Evolutionary conservation across 2,888 invertebrate species (phyloP), one percentile per base, ranked within the genome.

Genomic region (Neelides folsomi): DNA sequence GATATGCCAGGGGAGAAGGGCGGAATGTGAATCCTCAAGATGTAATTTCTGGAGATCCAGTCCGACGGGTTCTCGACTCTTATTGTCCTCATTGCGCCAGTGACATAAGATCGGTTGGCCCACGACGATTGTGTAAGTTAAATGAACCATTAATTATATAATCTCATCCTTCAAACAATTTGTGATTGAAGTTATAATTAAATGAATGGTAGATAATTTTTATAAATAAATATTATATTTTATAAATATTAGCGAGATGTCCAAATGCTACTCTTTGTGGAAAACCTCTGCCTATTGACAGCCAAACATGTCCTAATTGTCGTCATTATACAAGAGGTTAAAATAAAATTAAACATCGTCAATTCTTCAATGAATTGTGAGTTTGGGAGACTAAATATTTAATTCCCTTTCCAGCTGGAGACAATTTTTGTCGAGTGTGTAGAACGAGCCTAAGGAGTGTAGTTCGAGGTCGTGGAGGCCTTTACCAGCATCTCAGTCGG

Each of bases 61-160:
- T 55, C 39, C 53, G 64, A 38, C 51, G 58, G 19, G 62, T 62
- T 3, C 13, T 59, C 44, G 64, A 64, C 41, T 56, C 60, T 2
- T 62, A 64, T 41, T 64, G 64, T 45, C 63, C 63, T 40, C 58
- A 56, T 39, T 64, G 63, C 55, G 63, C 63, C 27, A 62, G 60
- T 13, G 62, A 64, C 40, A 62, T 64, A 45, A 48, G 63, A 50
- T 54, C 62, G 41, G 55, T 58, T n/a, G 60, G 59, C 13, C 62
- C 62, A 7, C 52, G 63, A 47, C 42, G 62, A 20, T 50, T 64
- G 51, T 51, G 63, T 64, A 52, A 49, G 52, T 39, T 15, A 8
- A 10, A 42, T n/a, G n/a, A n/a, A n/a, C n/a, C 42, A 12, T 37
- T 36, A 36, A 40, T 15, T 16, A 19, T 20, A 13, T 38, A 34